Evolutionary conservation across 2,797 vertebrate genomes (phyloP).

Genomic region (Pseudocheirus occidentalis): DNA sequence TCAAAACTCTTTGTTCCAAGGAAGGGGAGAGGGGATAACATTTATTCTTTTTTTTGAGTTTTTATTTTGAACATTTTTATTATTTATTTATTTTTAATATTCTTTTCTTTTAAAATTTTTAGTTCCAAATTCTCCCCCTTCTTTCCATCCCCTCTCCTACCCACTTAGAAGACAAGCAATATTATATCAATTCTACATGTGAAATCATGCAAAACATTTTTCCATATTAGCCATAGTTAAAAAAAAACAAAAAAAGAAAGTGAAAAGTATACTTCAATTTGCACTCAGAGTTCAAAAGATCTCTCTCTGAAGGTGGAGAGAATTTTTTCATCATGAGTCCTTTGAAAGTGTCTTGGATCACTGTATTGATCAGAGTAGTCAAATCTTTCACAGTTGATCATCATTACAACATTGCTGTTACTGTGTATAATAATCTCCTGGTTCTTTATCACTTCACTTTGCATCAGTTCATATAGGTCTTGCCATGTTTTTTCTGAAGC

Average conservation of each 20-base stretch:
- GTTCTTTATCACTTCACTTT: background rate
- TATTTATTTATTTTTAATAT: background rate
- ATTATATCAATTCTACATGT: background rate
- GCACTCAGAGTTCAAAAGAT: background rate
- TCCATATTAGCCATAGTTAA: background rate
- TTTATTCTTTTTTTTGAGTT: background rate
- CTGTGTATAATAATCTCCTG: background rate
- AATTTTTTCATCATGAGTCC: background rate
- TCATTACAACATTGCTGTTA: background rate
- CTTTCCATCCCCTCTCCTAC: background rate
- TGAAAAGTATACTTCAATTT: background rate
- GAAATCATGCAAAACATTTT: background rate
- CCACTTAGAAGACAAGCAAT: background rate
- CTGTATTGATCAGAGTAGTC: background rate
- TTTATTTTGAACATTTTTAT: background rate
- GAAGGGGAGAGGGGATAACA: background rate
- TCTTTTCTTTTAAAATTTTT: background rate
- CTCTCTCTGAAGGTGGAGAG: background rate
- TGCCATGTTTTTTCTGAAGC: background rate
- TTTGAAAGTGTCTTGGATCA: background rate
- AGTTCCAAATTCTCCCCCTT: background rate
- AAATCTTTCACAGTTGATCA: background rate
- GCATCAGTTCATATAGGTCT: no score
- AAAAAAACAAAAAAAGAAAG: background rate
- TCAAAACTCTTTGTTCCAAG: background rate